These are phyloP conservation scores for Caenorhabditis uteleia DNA, from an alignment of 2,888 invertebrate genomes.

Conservation along the genomic window DNA sequence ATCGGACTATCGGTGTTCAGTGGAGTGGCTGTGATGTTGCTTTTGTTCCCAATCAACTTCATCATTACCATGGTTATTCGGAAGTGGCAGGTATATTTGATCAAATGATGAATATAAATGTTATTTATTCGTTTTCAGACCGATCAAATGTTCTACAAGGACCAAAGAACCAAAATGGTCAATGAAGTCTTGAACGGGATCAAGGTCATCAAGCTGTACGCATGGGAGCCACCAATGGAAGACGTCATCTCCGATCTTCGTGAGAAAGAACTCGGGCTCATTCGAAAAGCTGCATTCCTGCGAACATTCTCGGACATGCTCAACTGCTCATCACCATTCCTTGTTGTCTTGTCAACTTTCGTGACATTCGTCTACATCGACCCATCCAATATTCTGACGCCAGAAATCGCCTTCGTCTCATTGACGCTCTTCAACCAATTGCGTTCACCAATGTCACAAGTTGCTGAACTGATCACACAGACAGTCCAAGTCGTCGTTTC, in stretches of 20 bases:
- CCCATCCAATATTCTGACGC: constrained; percentile 62
- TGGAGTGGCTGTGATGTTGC: constrained; percentile 90
- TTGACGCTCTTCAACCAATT: constrained; percentile 96
- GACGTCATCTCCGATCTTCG: constrained; percentile 60
- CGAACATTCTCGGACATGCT: constrained; percentile 67
- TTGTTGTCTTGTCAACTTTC: constrained; percentile 68
- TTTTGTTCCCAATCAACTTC: constrained; percentile 77
- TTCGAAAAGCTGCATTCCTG: constrained; percentile 64
- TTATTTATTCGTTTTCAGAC: too few species aligned
- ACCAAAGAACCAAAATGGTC: constrained; percentile 89
- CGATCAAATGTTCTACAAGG: constrained; percentile 89
- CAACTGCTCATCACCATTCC: constrained; percentile 65
- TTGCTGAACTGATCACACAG: constrained; percentile 73
- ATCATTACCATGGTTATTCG: constrained; percentile 65
- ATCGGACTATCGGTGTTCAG: constrained; percentile 85
- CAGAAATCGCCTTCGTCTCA: constrained; percentile 88
- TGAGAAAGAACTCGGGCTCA: constrained; percentile 59
- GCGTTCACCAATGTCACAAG: constrained; percentile 91
- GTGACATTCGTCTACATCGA: constrained; percentile 64
- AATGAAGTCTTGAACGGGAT: constrained; percentile 91
- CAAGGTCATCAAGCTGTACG: constrained; percentile 75
- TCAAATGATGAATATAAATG: too few species aligned
- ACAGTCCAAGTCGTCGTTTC: constrained; percentile 67
- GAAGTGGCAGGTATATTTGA: too few species aligned
- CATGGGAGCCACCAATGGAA: constrained; percentile 73